These are phyloP conservation scores for Nemotelus nigrinus DNA, from an alignment of 2,888 invertebrate genomes.

Conservation along the genomic window DNA sequence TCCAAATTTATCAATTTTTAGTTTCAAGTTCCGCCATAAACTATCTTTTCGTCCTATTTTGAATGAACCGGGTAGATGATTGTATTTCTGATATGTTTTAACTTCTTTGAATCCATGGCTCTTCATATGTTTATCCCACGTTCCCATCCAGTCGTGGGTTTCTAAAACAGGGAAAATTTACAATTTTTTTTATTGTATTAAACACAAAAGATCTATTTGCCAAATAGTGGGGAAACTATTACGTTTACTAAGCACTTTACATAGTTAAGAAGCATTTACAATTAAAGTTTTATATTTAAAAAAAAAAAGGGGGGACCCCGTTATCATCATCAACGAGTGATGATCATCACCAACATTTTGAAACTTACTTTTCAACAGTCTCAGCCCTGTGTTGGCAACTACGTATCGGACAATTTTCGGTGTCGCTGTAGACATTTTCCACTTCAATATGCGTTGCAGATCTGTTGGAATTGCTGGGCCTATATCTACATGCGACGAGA, in stretches of 20 bases:
- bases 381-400: slow-evolving; percentile 85
- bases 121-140: slow-evolving; percentile 99
- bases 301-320: too few relatives aligned
- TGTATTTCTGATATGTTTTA: slow-evolving; percentile 93
- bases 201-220: neutral
- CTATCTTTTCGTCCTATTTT: slow-evolving; percentile 96
- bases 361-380: slow-evolving; percentile 80
- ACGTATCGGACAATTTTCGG: slow-evolving; percentile 92
- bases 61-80: slow-evolving; percentile 98
- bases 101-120: slow-evolving; percentile 85
- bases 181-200: neutral
- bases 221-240: too few relatives aligned
- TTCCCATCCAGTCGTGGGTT: slow-evolving; percentile 91
- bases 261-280: too few relatives aligned
- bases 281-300: too few relatives aligned
- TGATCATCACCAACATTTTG: neutral
- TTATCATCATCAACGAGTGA: too few relatives aligned
- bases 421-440: slow-evolving; percentile 95
- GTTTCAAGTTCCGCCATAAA: slow-evolving; percentile 85
- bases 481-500: slow-evolving; percentile 74
- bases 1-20: slow-evolving; percentile 67
- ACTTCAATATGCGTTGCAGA: slow-evolving; percentile 84
- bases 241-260: too few relatives aligned
- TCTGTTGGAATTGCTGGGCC: slow-evolving; percentile 73
- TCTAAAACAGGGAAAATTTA: slow-evolving; percentile 67